phyloP scores from a whole-genome alignment of 2,113 vertebrate species.

The Pelmatolapia mariae region DNA sequence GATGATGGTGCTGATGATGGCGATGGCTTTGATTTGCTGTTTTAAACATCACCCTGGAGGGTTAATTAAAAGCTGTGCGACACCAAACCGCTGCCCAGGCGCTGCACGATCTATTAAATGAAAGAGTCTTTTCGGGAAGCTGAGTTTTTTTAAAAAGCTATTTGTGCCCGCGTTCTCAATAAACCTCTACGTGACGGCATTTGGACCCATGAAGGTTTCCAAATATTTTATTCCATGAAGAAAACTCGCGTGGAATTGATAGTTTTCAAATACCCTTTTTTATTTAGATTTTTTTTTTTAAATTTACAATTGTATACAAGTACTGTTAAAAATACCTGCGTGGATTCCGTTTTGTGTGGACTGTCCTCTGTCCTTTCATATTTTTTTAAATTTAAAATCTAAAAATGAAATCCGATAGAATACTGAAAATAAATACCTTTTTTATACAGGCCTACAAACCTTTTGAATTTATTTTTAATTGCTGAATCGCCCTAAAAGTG shows the following conservation, averaged over 20 bases:
- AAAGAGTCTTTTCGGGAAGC: background rate
- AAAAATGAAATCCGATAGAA: background rate
- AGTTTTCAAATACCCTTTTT: background rate
- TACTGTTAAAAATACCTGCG: background rate
- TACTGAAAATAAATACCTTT: background rate
- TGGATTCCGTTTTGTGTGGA: background rate
- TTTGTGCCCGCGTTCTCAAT: background rate
- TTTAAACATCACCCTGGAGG: background rate
- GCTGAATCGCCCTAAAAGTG: background rate
- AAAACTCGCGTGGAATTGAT: background rate
- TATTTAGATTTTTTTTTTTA: accelerated
- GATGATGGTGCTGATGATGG: background rate
- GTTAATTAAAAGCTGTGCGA: background rate
- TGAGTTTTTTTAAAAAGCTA: background rate
- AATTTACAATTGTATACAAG: background rate
- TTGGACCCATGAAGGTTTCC: background rate
- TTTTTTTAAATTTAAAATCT: background rate
- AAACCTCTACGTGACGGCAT: background rate
- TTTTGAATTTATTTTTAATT: background rate
- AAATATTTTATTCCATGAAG: background rate
- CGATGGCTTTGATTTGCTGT: background rate
- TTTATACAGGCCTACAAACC: background rate
- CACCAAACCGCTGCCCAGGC: background rate
- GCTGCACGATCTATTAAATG: background rate
- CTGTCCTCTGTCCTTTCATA: background rate